These are phyloP conservation scores for Zaprionus ghesquierei DNA, from an alignment of 1,140 invertebrate species.

Conservation along the genomic window DNA sequence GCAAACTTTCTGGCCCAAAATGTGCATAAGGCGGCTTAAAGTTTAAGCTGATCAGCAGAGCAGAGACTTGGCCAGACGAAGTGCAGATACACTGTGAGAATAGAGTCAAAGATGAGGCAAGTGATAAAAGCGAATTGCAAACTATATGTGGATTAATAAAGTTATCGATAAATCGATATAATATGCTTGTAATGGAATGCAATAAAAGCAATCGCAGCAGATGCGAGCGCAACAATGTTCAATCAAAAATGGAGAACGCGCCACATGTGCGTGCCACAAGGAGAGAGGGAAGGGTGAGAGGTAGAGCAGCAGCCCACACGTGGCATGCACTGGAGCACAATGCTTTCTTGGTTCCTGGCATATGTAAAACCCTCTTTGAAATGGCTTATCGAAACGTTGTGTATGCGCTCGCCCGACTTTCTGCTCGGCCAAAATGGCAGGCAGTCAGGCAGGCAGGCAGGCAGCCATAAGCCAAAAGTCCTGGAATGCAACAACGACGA, in stretches of 20 bases:
- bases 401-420: slow-evolving; percentile 37
- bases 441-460: too few species aligned
- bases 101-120: neutral
- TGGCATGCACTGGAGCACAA: slow-evolving; percentile 15
- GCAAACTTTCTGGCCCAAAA: slow-evolving; percentile 47
- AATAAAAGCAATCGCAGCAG: slow-evolving; percentile 51
- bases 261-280: slow-evolving; percentile 15
- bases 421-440: too few species aligned
- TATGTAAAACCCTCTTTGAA: slow-evolving; percentile 78
- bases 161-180: neutral
- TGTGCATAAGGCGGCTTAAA: slow-evolving; percentile 44
- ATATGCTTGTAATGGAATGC: slow-evolving; percentile 39
- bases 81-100: neutral
- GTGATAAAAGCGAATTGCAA: too few species aligned
- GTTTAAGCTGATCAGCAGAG: slow-evolving; percentile 30
- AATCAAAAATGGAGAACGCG: slow-evolving; percentile 66
- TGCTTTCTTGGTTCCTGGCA: slow-evolving; percentile 43
- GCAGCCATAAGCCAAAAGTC: slow-evolving; percentile 67
- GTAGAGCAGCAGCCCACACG: slow-evolving; percentile 21
- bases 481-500: slow-evolving; percentile 47
- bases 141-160: neutral
- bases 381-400: slow-evolving; percentile 66
- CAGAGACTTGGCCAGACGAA: neutral
- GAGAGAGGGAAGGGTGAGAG: neutral
- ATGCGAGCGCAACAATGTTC: slow-evolving; percentile 73